Evolutionary conservation across 2,888 invertebrate genomes (phyloP).

Genomic region (Patella caerulea): DNA sequence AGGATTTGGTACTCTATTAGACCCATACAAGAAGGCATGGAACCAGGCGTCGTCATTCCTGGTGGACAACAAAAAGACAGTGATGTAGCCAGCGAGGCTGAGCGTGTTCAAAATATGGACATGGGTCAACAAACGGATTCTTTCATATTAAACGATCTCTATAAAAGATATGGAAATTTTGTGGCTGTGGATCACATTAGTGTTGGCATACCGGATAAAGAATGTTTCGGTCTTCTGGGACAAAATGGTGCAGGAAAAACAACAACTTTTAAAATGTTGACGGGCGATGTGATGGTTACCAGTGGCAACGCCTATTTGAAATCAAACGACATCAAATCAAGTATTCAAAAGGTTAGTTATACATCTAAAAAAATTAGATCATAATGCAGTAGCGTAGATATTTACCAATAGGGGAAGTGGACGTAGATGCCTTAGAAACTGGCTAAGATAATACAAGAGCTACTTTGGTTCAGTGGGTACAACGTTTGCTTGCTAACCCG

Average conservation of each 20-base stretch:
- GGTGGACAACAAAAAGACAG: background rate
- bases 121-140: conserved; percentile 70
- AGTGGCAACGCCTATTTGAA: conserved; percentile 74
- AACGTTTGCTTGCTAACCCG: too few relatives aligned
- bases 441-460: background rate
- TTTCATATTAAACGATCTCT: conserved; percentile 71
- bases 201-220: conserved; percentile 67
- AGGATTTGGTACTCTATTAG: conserved; percentile 26
- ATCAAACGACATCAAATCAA: conserved; percentile 60
- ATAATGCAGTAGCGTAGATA: too few relatives aligned
- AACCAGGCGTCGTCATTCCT: too few relatives aligned
- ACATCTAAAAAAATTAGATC: conserved; percentile 30
- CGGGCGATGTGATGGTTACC: conserved; percentile 70
- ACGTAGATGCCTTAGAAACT: background rate
- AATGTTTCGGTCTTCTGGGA: conserved; percentile 73
- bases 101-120: too few relatives aligned
- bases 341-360: conserved; percentile 48
- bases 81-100: conserved; percentile 75
- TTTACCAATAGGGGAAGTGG: too few relatives aligned
- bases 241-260: conserved; percentile 73
- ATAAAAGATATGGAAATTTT: conserved; percentile 79
- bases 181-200: conserved; percentile 63
- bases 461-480: too few relatives aligned
- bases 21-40: conserved; percentile 20
- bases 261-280: conserved; percentile 71